Percentiles rank a stretch among this genome's conserved stretches.
phyloP scores from a whole-genome alignment of 2,797 vertebrate species.

The Intellagama lesueurii region DNA sequence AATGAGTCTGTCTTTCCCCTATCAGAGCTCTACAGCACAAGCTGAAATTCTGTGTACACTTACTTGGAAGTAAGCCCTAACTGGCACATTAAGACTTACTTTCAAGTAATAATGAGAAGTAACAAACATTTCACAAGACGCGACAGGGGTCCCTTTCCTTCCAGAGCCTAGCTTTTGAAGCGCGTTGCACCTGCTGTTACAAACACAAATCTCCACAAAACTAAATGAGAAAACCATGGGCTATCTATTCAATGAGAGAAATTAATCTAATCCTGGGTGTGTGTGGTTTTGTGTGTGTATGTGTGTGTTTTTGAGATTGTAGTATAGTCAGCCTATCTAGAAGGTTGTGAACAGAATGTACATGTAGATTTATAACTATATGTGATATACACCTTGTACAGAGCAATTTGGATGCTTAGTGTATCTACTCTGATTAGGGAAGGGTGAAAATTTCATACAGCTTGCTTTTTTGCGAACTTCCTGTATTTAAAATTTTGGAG shows the following conservation, averaged over 20 bases:
- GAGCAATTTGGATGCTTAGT: background rate
- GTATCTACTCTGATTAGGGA: background rate
- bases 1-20: background rate
- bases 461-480: too few relatives aligned
- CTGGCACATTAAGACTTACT: background rate
- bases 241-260: background rate
- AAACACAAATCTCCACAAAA: background rate
- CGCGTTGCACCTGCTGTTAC: background rate
- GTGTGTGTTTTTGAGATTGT: background rate
- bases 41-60: background rate
- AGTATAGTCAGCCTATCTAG: background rate
- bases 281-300: too few relatives aligned
- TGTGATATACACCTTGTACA: background rate
- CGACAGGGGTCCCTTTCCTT: background rate
- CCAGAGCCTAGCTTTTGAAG: background rate
- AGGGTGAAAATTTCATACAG: too few relatives aligned
- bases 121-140: conserved; percentile 2
- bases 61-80: background rate
- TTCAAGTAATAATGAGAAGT: background rate
- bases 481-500: too few relatives aligned
- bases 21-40: background rate
- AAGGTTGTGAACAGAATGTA: background rate
- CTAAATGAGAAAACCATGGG: background rate
- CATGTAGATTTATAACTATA: background rate
- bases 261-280: background rate